These are phyloP conservation scores for Malurus cyaneus DNA, from an alignment of 2,113 vertebrate genomes.

Conservation along the genomic window DNA sequence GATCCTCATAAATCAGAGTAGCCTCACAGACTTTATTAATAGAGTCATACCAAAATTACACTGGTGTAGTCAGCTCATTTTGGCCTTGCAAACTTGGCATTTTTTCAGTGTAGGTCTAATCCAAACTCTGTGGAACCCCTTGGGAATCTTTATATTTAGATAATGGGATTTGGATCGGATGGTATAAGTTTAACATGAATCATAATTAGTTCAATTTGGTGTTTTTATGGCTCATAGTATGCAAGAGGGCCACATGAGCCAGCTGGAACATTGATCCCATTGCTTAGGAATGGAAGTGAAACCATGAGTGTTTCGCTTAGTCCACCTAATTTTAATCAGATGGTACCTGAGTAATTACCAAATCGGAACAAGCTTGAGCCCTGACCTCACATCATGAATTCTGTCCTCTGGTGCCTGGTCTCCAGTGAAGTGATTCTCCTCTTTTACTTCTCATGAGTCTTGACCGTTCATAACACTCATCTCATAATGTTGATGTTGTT, in stretches of 20 bases:
- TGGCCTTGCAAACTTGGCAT: not conserved
- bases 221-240: not conserved
- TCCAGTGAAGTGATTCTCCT: not conserved
- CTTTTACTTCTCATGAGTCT: not conserved
- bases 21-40: not conserved
- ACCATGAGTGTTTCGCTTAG: not conserved
- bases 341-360: not conserved
- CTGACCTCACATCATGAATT: not conserved
- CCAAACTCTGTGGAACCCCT: not conserved
- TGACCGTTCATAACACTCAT: not conserved
- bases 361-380: not conserved
- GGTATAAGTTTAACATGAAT: conserved; percentile 10
- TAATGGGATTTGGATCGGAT: not conserved
- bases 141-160: not conserved
- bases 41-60: not conserved
- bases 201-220: not conserved
- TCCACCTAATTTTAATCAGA: not conserved
- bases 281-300: not conserved
- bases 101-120: not conserved
- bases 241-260: not conserved
- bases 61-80: not conserved
- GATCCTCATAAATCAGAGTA: not conserved
- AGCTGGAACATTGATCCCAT: not conserved
- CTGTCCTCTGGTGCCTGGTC: not conserved
- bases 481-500: not conserved